Conservation (phyloP, 2,113 vertebrate genomes). For the Glaucomys volans region DNA sequence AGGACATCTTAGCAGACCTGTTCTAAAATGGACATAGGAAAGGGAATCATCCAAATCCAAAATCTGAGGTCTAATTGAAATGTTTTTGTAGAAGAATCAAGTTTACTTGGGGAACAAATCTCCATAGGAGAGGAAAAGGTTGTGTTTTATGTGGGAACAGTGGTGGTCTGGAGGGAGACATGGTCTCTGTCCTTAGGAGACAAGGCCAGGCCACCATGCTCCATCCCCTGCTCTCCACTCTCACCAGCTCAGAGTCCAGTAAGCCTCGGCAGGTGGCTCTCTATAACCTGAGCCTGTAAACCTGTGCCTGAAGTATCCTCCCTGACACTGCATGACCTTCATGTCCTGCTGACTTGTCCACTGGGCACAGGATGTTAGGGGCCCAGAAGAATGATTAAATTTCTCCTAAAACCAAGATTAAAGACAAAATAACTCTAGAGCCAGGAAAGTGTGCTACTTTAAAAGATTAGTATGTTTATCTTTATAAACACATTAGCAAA, state of each 20-base stretch:
- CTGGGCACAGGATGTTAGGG: background rate
- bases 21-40: background rate
- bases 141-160: background rate
- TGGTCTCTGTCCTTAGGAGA: background rate
- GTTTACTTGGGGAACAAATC: background rate
- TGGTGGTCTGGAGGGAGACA: background rate
- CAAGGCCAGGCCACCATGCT: background rate
- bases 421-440: background rate
- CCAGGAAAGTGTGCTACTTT: background rate
- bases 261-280: background rate
- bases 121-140: background rate
- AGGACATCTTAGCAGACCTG: background rate
- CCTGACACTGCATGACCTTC: too few species aligned
- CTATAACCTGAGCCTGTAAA: background rate
- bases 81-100: background rate
- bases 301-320: background rate
- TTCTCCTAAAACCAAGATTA: background rate
- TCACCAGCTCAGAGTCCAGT: background rate
- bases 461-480: background rate
- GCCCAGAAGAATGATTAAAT: background rate
- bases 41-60: background rate
- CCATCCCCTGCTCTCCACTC: background rate
- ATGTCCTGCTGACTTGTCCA: background rate
- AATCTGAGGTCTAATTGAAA: background rate
- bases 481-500: background rate